These are phyloP conservation scores for Spongilla lacustris DNA, from an alignment of 37 sponge, comb jelly and placozoan species.

Conservation along the genomic window DNA sequence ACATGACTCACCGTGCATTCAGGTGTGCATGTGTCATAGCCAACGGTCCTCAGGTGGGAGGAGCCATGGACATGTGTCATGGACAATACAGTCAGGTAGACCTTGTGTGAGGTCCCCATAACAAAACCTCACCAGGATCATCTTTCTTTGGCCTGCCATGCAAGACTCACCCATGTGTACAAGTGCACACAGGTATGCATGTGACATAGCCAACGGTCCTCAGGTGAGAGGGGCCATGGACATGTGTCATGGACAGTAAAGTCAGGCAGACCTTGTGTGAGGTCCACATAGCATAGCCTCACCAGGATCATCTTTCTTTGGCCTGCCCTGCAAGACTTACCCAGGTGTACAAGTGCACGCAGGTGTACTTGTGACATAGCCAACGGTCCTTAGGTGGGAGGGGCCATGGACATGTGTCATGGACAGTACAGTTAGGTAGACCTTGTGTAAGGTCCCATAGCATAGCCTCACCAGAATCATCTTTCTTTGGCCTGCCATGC, in stretches of 20 bases:
- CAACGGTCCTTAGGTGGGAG: not conserved
- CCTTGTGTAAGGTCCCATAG: not conserved
- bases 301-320: not conserved
- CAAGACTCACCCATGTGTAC: not conserved
- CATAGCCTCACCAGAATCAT: not conserved
- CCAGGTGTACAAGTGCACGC: not conserved
- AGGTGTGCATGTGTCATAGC: not conserved
- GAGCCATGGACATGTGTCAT: not conserved
- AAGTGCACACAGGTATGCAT: not conserved
- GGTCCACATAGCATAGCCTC: not conserved
- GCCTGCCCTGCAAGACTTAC: not conserved
- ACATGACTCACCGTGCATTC: not conserved
- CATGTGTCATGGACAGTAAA: not conserved
- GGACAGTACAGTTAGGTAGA: not conserved
- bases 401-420: not conserved
- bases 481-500: too few species aligned
- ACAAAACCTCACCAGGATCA: not conserved
- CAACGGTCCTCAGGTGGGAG: not conserved
- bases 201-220: not conserved
- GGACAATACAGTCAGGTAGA: not conserved
- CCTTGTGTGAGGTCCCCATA: not conserved
- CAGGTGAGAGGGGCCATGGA: not conserved
- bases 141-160: not conserved
- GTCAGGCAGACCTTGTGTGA: not conserved
- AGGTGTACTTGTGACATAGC: not conserved